Percentiles rank a stretch among this genome's conserved stretches.
Evolutionary conservation across 2,797 vertebrate species (phyloP).

Genomic region (Molossus alvarezi): DNA sequence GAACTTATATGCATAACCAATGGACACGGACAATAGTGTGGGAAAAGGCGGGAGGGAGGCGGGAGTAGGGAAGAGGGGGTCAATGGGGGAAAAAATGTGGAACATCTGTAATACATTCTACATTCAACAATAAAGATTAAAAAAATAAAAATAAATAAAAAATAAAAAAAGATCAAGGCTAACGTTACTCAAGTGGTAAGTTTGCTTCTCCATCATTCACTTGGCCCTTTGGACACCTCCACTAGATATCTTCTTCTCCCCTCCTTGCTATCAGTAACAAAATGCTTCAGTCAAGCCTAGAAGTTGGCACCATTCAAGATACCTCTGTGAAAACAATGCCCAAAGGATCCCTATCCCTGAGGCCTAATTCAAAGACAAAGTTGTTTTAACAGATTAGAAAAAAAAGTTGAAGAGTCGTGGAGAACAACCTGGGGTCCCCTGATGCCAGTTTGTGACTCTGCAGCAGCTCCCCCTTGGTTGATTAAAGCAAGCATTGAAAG

Average conservation of each 20-base stretch:
- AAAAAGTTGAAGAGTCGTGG: conserved; percentile 66
- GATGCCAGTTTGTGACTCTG: neutral
- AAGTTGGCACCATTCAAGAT: neutral
- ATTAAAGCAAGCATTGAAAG: conserved; percentile 48
- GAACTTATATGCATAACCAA: no score
- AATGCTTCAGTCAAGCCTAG: conserved; percentile 19
- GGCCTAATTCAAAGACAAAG: conserved; percentile 65
- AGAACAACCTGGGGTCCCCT: conserved; percentile 52
- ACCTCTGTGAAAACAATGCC: conserved; percentile 22
- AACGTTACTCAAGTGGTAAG: neutral
- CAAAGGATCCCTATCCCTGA: conserved; percentile 58
- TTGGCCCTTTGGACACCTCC: neutral
- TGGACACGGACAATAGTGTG: no score
- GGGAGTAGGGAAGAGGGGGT: no score
- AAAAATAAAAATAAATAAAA: no score
- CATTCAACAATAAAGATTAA: no score
- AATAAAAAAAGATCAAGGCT: neutral
- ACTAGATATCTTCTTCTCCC: neutral
- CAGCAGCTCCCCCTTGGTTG: neutral
- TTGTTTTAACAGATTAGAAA: conserved; percentile 46
- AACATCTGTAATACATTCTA: no score
- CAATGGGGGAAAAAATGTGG: no score
- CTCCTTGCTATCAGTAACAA: conserved; percentile 45
- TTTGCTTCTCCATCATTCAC: neutral
- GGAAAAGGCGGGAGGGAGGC: no score